These are phyloP conservation scores for Ochropleura leucogaster DNA, from an alignment of 2,888 invertebrate genomes.

Conservation along the genomic window DNA sequence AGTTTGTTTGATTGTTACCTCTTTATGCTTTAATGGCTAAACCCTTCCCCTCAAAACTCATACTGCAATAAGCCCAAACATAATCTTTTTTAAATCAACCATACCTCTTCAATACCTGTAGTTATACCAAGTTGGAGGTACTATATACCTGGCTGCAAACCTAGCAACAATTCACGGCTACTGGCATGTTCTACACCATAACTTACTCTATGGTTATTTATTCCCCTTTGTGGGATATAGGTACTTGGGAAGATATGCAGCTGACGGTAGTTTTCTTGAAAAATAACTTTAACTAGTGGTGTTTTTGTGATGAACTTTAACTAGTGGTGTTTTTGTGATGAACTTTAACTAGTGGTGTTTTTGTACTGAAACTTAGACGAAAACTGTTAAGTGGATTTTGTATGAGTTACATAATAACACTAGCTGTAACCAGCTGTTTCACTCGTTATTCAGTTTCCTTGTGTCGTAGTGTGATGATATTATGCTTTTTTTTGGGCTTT, in stretches of 20 bases:
- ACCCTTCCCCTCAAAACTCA: background rate
- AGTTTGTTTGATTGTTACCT: too few species aligned
- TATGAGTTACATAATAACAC: background rate
- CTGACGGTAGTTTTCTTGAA: conserved; percentile 24
- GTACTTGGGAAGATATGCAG: conserved; percentile 42
- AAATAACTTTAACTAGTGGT: background rate
- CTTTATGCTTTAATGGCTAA: too few species aligned
- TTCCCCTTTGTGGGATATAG: conserved; percentile 39
- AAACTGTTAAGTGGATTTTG: background rate
- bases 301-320: background rate
- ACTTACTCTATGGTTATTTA: conserved; percentile 54
- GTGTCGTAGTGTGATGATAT: too few species aligned
- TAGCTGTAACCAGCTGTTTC: too few species aligned
- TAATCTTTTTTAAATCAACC: background rate
- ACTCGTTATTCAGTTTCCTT: too few species aligned
- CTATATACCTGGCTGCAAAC: conserved; percentile 32
- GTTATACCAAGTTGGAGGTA: background rate
- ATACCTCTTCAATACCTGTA: background rate
- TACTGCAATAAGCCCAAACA: background rate
- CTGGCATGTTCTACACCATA: conserved; percentile 49
- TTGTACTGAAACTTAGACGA: background rate
- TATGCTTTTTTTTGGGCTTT: too few species aligned
- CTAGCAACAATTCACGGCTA: conserved; percentile 48
- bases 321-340: too few species aligned
- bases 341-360: background rate